Evolutionary conservation across 2,888 invertebrate species (phyloP).

Genomic region (Megastigmus dorsalis): DNA sequence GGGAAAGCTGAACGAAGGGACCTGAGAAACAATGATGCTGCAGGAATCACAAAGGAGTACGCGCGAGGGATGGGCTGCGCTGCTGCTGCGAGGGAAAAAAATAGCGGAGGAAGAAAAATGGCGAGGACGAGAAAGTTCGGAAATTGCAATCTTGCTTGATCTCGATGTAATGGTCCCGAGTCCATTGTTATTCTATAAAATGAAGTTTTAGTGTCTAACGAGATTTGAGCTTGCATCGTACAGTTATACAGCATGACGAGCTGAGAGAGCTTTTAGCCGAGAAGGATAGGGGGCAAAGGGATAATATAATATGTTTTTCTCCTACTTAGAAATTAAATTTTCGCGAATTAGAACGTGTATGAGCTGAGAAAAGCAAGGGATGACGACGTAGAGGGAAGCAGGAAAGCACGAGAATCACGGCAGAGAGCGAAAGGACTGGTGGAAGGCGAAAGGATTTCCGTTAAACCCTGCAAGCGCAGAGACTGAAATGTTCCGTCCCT

Average conservation of each 20-base stretch:
- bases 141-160: background rate
- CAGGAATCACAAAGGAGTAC: slow-evolving; percentile 47
- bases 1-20: slow-evolving; percentile 42
- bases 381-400: slow-evolving; percentile 39
- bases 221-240: background rate
- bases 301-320: background rate
- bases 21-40: slow-evolving; percentile 49
- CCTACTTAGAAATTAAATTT: slow-evolving; percentile 1
- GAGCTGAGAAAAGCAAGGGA: slow-evolving; percentile 7
- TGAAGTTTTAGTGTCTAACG: no score
- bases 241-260: no score
- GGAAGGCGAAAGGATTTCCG: slow-evolving; percentile 62
- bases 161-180: background rate
- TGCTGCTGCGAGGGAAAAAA: background rate
- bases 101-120: background rate
- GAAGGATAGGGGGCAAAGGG: background rate
- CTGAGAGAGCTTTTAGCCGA: background rate
- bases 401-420: slow-evolving; percentile 37
- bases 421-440: slow-evolving; percentile 7
- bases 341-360: background rate
- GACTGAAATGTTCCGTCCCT: slow-evolving; percentile 50
- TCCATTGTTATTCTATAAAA: background rate
- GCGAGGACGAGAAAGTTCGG: slow-evolving; percentile 8
- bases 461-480: slow-evolving; percentile 56
- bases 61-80: background rate